Conservation (phyloP, 2,797 vertebrate species). For the Hafferia zeledoni region DNA sequence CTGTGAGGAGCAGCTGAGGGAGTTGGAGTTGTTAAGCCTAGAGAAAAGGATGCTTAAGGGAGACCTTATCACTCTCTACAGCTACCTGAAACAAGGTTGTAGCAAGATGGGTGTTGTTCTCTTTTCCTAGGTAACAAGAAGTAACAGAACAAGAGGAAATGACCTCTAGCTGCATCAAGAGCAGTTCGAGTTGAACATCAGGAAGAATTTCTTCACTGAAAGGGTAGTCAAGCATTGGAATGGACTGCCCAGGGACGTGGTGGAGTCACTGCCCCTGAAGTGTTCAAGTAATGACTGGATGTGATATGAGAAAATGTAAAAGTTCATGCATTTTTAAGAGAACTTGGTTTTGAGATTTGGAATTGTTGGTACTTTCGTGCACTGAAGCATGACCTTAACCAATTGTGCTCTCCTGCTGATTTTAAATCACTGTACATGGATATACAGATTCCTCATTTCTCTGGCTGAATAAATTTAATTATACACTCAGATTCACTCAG, state of each 20-base stretch:
- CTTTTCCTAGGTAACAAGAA: background rate
- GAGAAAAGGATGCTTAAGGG: too few species aligned
- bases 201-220: background rate
- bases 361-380: background rate
- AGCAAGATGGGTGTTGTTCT: rapidly evolving
- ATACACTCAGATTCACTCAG: slow-evolving; percentile 45
- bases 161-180: rapidly evolving
- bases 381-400: background rate
- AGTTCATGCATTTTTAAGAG: background rate
- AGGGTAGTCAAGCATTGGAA: background rate
- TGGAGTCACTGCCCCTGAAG: background rate
- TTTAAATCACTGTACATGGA: background rate
- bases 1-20: background rate
- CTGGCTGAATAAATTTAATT: slow-evolving; percentile 46
- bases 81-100: background rate
- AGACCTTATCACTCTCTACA: background rate
- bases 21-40: background rate
- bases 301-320: background rate
- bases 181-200: background rate
- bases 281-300: background rate
- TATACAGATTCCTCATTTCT: background rate
- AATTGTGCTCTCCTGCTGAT: background rate
- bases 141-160: background rate
- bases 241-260: rapidly evolving
- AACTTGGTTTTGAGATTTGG: background rate